A percentile compares a stretch with the other conserved stretches of the same genome.
Conservation (phyloP, 2,888 invertebrate genomes). For the Anaspis maculata region DNA sequence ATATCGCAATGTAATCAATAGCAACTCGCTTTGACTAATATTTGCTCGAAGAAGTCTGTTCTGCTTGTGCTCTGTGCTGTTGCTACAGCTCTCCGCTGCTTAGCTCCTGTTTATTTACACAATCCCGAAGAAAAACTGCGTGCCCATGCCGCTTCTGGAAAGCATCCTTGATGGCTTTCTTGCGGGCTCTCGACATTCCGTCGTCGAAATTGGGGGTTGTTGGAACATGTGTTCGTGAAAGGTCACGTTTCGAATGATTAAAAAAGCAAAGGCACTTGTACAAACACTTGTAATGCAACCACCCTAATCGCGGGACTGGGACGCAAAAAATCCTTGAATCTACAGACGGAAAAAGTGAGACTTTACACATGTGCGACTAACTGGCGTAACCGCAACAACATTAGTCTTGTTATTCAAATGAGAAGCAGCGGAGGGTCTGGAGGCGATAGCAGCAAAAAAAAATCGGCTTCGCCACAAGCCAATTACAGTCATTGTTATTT, state of each 20-base stretch:
- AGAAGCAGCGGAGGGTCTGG: too few species aligned
- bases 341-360: too few species aligned
- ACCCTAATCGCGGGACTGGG: too few species aligned
- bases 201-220: constrained; percentile 10
- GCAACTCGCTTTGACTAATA: constrained; percentile 25
- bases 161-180: constrained; percentile 14
- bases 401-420: too few species aligned
- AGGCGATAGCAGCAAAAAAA: too few species aligned
- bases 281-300: constrained; percentile 10
- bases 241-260: constrained; percentile 7
- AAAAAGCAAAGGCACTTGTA: constrained; percentile 11
- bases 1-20: constrained; percentile 26
- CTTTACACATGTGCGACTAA: too few species aligned
- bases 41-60: constrained; percentile 21
- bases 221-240: constrained; percentile 7
- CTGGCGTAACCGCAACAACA: too few species aligned
- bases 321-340: too few species aligned
- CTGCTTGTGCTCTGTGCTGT: constrained; percentile 23
- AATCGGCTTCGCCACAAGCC: too few species aligned
- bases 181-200: constrained; percentile 3
- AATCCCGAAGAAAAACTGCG: constrained; percentile 18
- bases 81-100: too few species aligned
- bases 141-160: constrained; percentile 18
- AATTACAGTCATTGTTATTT: too few species aligned
- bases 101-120: constrained; percentile 27